phyloP scores from a whole-genome alignment of 30 jellyfish, hydroid and myxozoan species.

The Haliclystus octoradiatus region DNA sequence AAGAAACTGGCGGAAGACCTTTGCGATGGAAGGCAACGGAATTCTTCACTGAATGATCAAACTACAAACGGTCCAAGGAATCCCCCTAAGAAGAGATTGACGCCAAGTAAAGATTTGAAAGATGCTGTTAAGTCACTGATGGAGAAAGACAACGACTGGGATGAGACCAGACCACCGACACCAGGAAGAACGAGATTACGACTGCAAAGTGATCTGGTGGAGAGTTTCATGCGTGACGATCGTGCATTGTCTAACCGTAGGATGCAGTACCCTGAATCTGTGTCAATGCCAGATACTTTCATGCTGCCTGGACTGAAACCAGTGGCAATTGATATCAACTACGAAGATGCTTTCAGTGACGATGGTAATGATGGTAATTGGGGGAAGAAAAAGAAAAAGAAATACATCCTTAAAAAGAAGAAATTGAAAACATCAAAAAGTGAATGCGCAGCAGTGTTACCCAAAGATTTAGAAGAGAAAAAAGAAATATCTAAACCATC shows the following conservation, averaged over 20 bases:
- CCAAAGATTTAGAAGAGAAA: background rate
- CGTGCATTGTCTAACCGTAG: background rate
- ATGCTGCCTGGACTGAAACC: slow-evolving; percentile 15
- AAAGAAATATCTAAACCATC: background rate
- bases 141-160: background rate
- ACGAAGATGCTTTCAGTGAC: slow-evolving; percentile 9
- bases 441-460: background rate
- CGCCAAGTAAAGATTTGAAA: background rate
- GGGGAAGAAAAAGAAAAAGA: slow-evolving; percentile 41
- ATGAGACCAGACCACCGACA: background rate
- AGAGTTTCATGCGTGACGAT: background rate
- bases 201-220: background rate
- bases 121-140: background rate
- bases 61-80: background rate
- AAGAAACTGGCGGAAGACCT: slow-evolving; percentile 52
- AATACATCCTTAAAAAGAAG: slow-evolving; percentile 19
- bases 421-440: background rate
- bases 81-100: background rate
- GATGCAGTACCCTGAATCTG: slow-evolving; percentile 34
- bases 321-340: slow-evolving; percentile 33
- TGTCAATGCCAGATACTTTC: slow-evolving; percentile 26
- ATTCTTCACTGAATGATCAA: background rate
- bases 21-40: background rate
- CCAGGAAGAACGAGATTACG: background rate
- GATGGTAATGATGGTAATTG: background rate